These are phyloP conservation scores for Stomatorhinus ivindoensis DNA, from an alignment of 2,113 vertebrate species.

Conservation along the genomic window DNA sequence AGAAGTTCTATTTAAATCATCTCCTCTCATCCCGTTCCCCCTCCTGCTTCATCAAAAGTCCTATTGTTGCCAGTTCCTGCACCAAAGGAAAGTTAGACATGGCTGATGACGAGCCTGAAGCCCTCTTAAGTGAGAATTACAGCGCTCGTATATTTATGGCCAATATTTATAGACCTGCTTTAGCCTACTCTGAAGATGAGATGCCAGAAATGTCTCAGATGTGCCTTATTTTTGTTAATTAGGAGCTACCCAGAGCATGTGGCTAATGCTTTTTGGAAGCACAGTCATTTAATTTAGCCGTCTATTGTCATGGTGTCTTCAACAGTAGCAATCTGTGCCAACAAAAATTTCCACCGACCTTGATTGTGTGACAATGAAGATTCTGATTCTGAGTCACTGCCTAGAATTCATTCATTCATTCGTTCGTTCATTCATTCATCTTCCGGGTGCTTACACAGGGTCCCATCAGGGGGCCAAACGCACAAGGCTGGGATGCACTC, in stretches of 20 bases:
- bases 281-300: not conserved
- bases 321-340: not conserved
- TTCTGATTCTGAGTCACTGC: not conserved
- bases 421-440: not conserved
- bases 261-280: not conserved
- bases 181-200: not conserved
- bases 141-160: slow-evolving; percentile 40
- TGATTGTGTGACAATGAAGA: not conserved
- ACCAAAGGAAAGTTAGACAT: slow-evolving; percentile 22
- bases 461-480: not conserved
- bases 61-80: not conserved
- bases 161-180: slow-evolving; percentile 16
- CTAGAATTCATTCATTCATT: not conserved
- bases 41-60: not conserved
- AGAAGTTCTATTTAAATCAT: slow-evolving; percentile 29
- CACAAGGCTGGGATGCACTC: not conserved
- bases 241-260: not conserved
- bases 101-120: slow-evolving; percentile 38
- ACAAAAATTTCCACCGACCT: not conserved
- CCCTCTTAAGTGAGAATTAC: slow-evolving; percentile 29
- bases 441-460: not conserved
- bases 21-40: slow-evolving; percentile 13
- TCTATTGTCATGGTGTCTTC: not conserved
- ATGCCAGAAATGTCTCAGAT: not conserved
- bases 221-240: not conserved